A percentile compares a stretch with the other conserved stretches of the same genome.
Evolutionary conservation across 1,140 invertebrate genomes (phyloP).

Genomic region (Bicyclus anynana): DNA sequence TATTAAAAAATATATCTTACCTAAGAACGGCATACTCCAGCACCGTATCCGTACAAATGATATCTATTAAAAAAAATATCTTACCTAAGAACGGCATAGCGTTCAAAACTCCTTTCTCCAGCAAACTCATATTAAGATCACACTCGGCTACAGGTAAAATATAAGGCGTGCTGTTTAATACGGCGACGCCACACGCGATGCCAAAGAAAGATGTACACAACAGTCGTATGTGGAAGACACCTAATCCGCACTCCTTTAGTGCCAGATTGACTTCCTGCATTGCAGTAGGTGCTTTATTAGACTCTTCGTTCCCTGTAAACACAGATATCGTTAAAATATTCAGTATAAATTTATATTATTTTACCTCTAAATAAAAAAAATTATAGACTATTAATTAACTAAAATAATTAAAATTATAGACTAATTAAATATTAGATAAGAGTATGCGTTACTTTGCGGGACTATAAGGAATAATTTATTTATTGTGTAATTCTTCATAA

Average conservation of each 20-base stretch:
- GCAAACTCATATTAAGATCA: constrained; percentile 79
- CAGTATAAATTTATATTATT: too few species aligned
- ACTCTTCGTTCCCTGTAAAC: constrained; percentile 17
- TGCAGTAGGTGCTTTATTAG: constrained; percentile 29
- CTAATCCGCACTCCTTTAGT: constrained; percentile 65
- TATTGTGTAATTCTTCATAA: too few species aligned
- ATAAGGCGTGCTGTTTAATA: constrained; percentile 80
- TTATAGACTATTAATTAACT: too few species aligned
- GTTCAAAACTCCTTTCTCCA: constrained; percentile 82
- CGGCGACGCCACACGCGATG: constrained; percentile 77
- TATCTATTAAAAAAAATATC: constrained; percentile 5
- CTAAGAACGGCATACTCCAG: too few species aligned
- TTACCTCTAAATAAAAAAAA: too few species aligned
- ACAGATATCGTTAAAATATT: not conserved
- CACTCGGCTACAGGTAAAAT: constrained; percentile 83
- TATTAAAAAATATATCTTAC: too few species aligned
- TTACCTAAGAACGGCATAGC: constrained; percentile 81
- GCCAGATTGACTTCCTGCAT: constrained; percentile 51
- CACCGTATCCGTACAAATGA: too few species aligned
- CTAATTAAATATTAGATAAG: too few species aligned
- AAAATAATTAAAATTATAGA: too few species aligned
- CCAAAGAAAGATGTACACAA: constrained; percentile 78
- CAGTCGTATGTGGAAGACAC: constrained; percentile 81
- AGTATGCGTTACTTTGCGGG: too few species aligned
- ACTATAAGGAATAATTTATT: too few species aligned